Evolutionary conservation across 1,140 invertebrate genomes (phyloP), one percentile per base, ranked within the genome.

Genomic region (Drosophila simulans): DNA sequence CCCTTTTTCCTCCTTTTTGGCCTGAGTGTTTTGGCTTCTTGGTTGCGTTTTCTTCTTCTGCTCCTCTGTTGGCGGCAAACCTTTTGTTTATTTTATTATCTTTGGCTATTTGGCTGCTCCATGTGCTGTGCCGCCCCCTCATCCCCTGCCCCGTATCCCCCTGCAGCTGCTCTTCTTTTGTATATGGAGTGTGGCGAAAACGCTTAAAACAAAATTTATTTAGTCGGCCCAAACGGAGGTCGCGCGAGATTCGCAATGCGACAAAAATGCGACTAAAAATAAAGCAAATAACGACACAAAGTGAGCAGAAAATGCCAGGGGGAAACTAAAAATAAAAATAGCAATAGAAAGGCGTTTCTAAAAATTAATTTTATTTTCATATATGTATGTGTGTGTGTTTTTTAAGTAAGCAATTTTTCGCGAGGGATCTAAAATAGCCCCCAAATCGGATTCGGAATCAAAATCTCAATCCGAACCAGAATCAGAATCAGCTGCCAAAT

Each of bases 21-120:
- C 40, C 71, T 56, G 66, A 57, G 64, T 78, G 58, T 62, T 59
- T 81, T 63, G 70, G 62, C 58, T 80, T 58, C 74, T 78, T 71
- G 64, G 60, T 62, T 83, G 70, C 71, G 65, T 80, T 88, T 89
- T 73, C 75, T 58, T 86, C 56, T 74, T 35, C 58, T 59, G 59
- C 42, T 69, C 64, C 59, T 48, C 65, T 17, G 64, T 56, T 69
- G 66, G 66, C 66, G 80, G 84, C 82, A 86, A 88, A 89, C 76
- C 84, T 88, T 88, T 88, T 88, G 84, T 88, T 88, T 89, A 88
- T 89, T 89, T 88, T 89, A 88, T 89, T 88, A 88, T 89, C 84
- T 81, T 83, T 88, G 84, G 79, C 83, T 88, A 88, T 88, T 88
- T 83, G 83, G 83, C 59, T 72, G 78, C 55, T 63, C 58, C 66